These are phyloP conservation scores for Watsonalla binaria DNA, from an alignment of 2,888 invertebrate genomes.

Conservation along the genomic window DNA sequence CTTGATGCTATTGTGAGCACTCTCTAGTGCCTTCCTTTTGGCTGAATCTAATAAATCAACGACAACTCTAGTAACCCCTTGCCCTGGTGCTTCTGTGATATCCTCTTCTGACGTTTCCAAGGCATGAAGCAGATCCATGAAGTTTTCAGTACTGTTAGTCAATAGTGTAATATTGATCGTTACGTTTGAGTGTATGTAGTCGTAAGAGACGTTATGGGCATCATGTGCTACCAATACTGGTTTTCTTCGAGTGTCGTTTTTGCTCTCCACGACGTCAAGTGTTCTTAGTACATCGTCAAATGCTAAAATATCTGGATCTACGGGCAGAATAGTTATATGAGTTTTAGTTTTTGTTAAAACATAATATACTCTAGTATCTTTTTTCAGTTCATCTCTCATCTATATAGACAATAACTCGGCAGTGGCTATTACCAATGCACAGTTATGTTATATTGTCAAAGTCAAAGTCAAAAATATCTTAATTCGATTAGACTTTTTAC, in stretches of 20 bases:
- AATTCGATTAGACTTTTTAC: too few relatives aligned
- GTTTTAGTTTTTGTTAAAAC: too few relatives aligned
- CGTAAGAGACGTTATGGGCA: constrained; percentile 10
- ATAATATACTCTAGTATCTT: too few relatives aligned
- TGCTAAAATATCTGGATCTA: constrained; percentile 25
- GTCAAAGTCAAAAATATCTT: too few relatives aligned
- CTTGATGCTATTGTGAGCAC: constrained; percentile 4
- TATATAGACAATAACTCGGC: too few relatives aligned
- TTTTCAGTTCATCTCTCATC: too few relatives aligned
- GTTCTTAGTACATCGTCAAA: constrained; percentile 44
- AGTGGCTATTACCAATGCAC: too few relatives aligned
- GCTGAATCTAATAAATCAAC: constrained; percentile 29
- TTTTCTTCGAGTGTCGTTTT: constrained; percentile 26
- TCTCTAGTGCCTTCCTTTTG: constrained; percentile 4
- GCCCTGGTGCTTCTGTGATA: constrained; percentile 5
- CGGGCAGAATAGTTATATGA: neutral
- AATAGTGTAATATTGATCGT: constrained; percentile 12
- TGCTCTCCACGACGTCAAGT: constrained; percentile 25
- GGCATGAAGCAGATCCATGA: constrained; percentile 12
- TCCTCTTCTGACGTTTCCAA: constrained; percentile 13
- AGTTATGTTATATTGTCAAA: too few relatives aligned
- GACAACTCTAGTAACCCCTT: constrained; percentile 16
- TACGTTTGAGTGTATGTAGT: constrained; percentile 21
- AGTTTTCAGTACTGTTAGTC: constrained; percentile 9
- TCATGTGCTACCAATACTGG: constrained; percentile 8